Evolutionary conservation across 2,888 invertebrate species (phyloP), one percentile per base, ranked within the genome.

Genomic region (Erebia ligea): DNA sequence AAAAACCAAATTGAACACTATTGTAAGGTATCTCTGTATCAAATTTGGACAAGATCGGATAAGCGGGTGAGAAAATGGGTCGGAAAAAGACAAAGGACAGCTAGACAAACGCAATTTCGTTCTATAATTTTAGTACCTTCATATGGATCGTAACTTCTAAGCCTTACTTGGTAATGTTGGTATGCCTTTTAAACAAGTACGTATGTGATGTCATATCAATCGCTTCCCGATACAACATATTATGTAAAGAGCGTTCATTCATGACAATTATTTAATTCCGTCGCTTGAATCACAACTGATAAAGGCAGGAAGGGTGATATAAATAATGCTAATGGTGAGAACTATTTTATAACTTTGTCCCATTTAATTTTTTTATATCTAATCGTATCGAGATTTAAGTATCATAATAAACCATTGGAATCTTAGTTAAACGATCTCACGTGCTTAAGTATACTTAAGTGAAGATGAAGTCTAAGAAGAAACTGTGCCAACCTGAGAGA

Each of bases 261-360:
- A 67, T 48, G 17, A 59, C 25, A 50, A 34, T 67, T 67, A 58
- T 57, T 67, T 67, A 58, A 67, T 67, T 58, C 67, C 48, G 67
- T n/a, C 58, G 67, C 25, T 34, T 67, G 67, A 58, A 67, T 67
- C 67, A 67, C 67, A 58, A 67, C 67, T 59, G 67, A 67, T 67
- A 67, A 67, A 34, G 67, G 50, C 67, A 57, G 67, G 67, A 67
- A 67, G 67, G 50, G 58, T 59, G 67, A 67, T 66, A 67, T 67
- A 13, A 13, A 13, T 58, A 59, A 57, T 48, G 58, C 48, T n/a
- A 45, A 40, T 56, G 48, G 40, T 64, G 67, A 50, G 67, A 67
- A 67, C 58, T 58, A 2, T 66, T 52, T 52, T 21, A 17, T 34
- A 64, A 15, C 48, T 62, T 25, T 50, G 9, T n/a, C 25, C 40